phyloP scores from a whole-genome alignment of 2,113 vertebrate species.

The Platanista minor region DNA sequence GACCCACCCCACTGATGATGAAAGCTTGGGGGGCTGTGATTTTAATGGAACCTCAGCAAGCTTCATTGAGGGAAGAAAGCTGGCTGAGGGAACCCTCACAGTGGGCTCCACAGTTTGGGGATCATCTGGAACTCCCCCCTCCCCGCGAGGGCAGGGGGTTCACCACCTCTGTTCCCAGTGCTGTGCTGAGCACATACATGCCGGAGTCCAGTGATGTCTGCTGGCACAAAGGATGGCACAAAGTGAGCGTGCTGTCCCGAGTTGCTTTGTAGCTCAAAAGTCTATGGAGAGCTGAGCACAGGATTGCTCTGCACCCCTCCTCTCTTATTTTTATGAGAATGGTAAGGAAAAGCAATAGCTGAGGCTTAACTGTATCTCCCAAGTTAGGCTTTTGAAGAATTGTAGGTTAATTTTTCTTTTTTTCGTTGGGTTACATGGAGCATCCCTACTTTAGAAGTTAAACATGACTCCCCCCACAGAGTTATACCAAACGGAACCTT shows the following conservation, averaged over 20 bases:
- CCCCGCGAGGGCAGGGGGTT: background rate
- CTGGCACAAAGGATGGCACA: too few species aligned
- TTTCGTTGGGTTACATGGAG: background rate
- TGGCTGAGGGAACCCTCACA: background rate
- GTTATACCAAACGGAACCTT: background rate
- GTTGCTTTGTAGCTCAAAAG: background rate
- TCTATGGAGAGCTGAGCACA: background rate
- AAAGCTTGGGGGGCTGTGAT: background rate
- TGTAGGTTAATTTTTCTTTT: background rate
- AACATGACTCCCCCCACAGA: background rate
- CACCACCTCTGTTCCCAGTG: background rate
- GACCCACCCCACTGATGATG: background rate
- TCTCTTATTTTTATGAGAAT: background rate
- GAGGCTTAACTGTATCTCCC: background rate
- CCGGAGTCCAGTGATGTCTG: background rate
- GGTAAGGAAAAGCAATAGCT: background rate
- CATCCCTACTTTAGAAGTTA: background rate
- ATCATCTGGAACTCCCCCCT: background rate
- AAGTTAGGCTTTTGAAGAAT: background rate
- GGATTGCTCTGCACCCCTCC: too few species aligned
- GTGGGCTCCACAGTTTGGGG: background rate
- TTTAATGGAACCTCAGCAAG: background rate
- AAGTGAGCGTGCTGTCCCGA: too few species aligned
- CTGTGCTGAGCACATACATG: background rate
- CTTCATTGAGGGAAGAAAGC: background rate